Evolutionary conservation across 2,888 invertebrate genomes (phyloP), one percentile per base, ranked within the genome.

Genomic region (Lepidocyrtinus sp.): DNA sequence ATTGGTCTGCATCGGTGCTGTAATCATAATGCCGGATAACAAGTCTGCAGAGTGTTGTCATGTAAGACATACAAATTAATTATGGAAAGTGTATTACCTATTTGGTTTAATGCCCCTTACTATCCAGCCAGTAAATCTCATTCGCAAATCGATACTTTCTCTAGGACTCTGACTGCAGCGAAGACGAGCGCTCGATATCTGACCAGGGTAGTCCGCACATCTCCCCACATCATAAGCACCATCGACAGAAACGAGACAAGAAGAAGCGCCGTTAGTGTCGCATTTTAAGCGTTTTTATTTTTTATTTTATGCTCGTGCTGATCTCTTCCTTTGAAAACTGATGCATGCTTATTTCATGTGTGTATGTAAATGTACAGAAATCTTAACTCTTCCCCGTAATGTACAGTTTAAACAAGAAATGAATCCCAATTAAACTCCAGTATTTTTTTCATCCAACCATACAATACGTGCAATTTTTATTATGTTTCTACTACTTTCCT

Each of bases 1-100:
- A 89, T 89, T 96, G 75, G 89, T 94, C 22, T 96, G 96, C 87
- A 91, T 97, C 83, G 91, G 94, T 68, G 94, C 96, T 21, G 95
- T 96, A 85, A 92, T 96, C 65, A 92, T 95, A 79, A 91, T 94
- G 81, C 93, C 93, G n/a, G 92, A 93, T 85, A 91, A 75, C 55
- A 82, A 82, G 62, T 69, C 81, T 22, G 59, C 59, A 9, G 72
- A 76, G 17, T 80, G 73, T 27, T 80, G 75, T 25, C 75, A 77
- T 59, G 84, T 84, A 81, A 75, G 81, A 21, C 19, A 2, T 21
- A 2, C 3, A 59, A 19, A n/a, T n/a, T n/a, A n/a, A n/a, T n/a
- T n/a, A n/a, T n/a, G n/a, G n/a, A n/a, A n/a, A n/a, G n/a, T n/a
- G n/a, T n/a, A n/a, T n/a, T n/a, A n/a, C n/a, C n/a, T n/a, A n/a